These are phyloP conservation scores for Girardinichthys multiradiatus DNA, from an alignment of 2,113 vertebrate genomes.

Conservation along the genomic window DNA sequence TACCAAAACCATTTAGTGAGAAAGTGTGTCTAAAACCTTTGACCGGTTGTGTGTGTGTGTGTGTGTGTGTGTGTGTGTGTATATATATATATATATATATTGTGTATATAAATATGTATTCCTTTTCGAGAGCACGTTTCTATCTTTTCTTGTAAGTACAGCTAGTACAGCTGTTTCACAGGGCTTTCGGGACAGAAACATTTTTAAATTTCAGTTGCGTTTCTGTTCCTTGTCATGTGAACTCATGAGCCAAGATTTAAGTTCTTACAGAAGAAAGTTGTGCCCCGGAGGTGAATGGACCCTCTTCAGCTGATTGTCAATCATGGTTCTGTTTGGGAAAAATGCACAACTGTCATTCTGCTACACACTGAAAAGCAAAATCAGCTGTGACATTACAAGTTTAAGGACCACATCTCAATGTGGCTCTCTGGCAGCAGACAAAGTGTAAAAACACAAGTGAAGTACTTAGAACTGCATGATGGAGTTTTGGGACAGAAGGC, in stretches of 20 bases:
- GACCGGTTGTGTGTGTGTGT: too few species aligned
- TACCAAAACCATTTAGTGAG: too few species aligned
- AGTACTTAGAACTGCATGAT: background rate
- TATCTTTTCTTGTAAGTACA: too few species aligned
- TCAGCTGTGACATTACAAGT: background rate
- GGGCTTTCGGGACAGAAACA: background rate
- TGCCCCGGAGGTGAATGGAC: background rate
- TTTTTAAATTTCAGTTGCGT: background rate
- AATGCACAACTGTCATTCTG: background rate
- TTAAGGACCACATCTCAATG: background rate
- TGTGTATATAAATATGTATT: too few species aligned
- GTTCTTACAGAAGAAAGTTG: background rate
- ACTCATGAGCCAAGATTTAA: background rate
- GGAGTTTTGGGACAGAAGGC: background rate
- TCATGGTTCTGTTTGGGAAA: background rate
- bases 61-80: too few species aligned
- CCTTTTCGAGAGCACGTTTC: too few species aligned
- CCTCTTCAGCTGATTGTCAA: background rate
- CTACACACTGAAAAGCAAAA: background rate
- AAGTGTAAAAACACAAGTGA: too few species aligned
- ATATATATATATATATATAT: too few species aligned
- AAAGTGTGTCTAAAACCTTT: too few species aligned
- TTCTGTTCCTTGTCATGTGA: background rate
- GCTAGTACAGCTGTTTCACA: background rate
- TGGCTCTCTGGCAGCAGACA: background rate